Percentiles rank a stretch among this genome's conserved stretches.
Conservation (phyloP, 2,888 invertebrate genomes). For the Drosophila anomalata region DNA sequence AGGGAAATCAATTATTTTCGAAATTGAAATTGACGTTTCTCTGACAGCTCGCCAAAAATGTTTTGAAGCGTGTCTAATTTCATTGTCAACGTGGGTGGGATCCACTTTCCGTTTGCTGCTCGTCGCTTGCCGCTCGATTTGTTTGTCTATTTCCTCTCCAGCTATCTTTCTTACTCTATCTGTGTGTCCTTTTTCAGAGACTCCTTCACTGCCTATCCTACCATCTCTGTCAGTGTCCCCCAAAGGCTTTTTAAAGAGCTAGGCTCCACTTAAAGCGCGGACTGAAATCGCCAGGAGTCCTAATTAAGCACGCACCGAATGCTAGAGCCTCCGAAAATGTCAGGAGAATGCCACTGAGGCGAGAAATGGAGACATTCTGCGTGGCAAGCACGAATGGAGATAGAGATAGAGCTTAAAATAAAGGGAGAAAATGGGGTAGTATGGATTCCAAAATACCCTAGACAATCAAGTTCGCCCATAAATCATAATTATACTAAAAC, state of each 20-base stretch:
- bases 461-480: too few relatives aligned
- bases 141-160: slow-evolving; percentile 17
- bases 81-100: slow-evolving; percentile 58
- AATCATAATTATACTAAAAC: too few relatives aligned
- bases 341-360: slow-evolving; percentile 49
- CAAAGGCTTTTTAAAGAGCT: slow-evolving; percentile 20
- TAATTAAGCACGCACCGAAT: slow-evolving; percentile 71
- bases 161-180: background rate
- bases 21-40: slow-evolving; percentile 81
- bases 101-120: background rate
- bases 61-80: slow-evolving; percentile 74
- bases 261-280: slow-evolving; percentile 12
- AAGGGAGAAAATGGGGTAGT: background rate
- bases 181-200: background rate
- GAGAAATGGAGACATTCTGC: slow-evolving; percentile 27
- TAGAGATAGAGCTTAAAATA: background rate
- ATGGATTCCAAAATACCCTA: background rate
- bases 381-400: slow-evolving; percentile 1
- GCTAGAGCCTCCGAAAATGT: slow-evolving; percentile 34
- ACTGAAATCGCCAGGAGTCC: slow-evolving; percentile 43
- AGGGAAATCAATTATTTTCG: slow-evolving; percentile 80
- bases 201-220: background rate
- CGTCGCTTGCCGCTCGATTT: slow-evolving; percentile 11
- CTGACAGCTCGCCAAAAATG: slow-evolving; percentile 74
- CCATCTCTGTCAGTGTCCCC: background rate